A percentile compares a stretch with the other conserved stretches of the same genome.
Conservation (phyloP, 1,140 invertebrate species). For the Aradophagus sp. region DNA sequence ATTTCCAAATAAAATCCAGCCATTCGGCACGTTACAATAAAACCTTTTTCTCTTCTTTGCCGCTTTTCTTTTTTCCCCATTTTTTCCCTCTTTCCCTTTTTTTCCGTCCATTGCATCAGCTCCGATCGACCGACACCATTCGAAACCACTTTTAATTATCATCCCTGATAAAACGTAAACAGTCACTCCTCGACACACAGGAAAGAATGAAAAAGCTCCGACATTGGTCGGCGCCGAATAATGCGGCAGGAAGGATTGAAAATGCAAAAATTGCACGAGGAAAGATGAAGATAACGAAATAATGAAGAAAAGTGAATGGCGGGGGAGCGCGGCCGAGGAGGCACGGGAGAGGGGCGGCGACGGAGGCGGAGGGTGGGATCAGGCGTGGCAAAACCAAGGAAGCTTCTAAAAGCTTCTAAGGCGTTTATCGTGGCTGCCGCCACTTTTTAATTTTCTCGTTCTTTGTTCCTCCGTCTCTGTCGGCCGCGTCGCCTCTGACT, state of each 20-base stretch:
- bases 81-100: no score
- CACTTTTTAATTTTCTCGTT: conserved; percentile 56
- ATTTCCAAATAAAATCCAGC: neutral
- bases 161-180: conserved; percentile 33
- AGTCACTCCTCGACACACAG: conserved; percentile 3
- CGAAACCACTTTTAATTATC: conserved; percentile 27
- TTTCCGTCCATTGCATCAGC: neutral
- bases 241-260: conserved; percentile 42
- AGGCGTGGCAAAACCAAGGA: conserved; percentile 41
- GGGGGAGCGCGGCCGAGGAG: conserved; percentile 10
- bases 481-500: conserved; percentile 35
- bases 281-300: conserved; percentile 51
- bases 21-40: conserved; percentile 2
- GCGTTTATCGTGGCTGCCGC: conserved; percentile 46
- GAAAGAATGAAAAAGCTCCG: conserved; percentile 3
- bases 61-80: no score
- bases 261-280: conserved; percentile 51
- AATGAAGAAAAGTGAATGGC: conserved; percentile 51
- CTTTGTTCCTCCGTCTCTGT: conserved; percentile 41
- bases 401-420: conserved; percentile 56
- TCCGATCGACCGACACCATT: conserved; percentile 19
- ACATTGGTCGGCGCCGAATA: conserved; percentile 23
- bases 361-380: conserved; percentile 12
- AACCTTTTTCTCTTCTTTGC: conserved; percentile 1
- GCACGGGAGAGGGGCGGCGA: neutral